Evolutionary conservation across 1,140 invertebrate genomes (phyloP), one percentile per base, ranked within the genome.

Genomic region (Zaprionus tsacasi): DNA sequence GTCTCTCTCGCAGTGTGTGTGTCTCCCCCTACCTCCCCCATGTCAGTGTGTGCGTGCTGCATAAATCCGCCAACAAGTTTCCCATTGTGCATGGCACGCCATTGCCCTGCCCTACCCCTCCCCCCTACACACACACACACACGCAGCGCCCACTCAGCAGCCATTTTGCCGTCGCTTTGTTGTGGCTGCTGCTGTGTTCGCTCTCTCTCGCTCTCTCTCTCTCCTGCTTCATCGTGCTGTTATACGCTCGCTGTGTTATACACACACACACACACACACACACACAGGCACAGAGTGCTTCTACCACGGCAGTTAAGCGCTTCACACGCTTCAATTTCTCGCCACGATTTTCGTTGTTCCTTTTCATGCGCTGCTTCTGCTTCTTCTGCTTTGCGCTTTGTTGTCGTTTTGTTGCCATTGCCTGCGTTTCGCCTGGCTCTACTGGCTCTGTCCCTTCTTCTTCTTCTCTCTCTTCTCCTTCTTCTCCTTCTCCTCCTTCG

Each of bases 31-130:
- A 2, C 27, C 27, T 3, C 25, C 30, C 63, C 43, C 54, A 36
- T 63, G 57, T 66, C 43, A 58, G 30, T 80, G 70, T 79, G 78
- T 70, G 71, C 72, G 60, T 63, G 78, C 82, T 89, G 85, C 85
- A 89, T 85, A 89, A 89, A 85, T 89, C 85, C 86, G 70, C 86
- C 85, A 89, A 89, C 85, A 89, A 89, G 85, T 89, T 89, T 90
- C 85, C 86, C 85, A 89, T 89, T 89, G 85, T 89, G 85, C 80
- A 81, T 79, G 80, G 58, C 73, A 35, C 33, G 33, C 6, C 33
- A 8, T 8, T 6, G 33, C 40, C n/a, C 11, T 4, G 17, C 17
- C 45, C 17, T 4, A 3, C 21, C 3, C 45, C 15, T 8, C 65
- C 21, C 57, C 58, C 65, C n/a, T 21, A 21, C 21, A 21, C 21